Base-by-base conservation (phyloP, 2,113 vertebrate species). In the Trematomus loennbergii region DNA sequence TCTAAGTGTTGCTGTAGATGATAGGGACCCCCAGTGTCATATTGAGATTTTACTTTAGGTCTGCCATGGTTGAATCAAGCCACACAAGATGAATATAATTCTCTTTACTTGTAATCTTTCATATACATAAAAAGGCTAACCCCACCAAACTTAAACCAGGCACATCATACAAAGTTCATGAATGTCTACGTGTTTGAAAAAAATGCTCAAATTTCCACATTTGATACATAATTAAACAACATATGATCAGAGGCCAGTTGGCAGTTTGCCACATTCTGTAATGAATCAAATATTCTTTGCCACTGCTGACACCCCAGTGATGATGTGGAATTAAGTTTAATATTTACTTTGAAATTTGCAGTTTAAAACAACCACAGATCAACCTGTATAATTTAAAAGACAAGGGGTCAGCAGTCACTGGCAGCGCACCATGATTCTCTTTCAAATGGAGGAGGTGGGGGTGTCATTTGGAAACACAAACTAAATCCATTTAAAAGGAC, bases 311-410 rank as follows among this genome's bases (percentile, higher is more conserved):
- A 59, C 79, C 79, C 49, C 62, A 68, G 64, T 87, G 85, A 86
- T 83, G 71, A 81, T 78, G 75, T 52, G 72, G 84, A 81, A 89
- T 87, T 53, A 82, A 83, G 75, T 82, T 84, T 45, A 82, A 82
- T 90, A 81, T 90, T 88, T 82, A 61, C 72, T 90, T 85, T 83
- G 72, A 90, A 88, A 77, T 60, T 5, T 77, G 29, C 54, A 74
- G 64, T 85, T 73, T 82, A 8, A 53, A 91, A 89, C 78, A 84
- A 79, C 33, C 74, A 63, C 73, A 81, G 80, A 91, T 91, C 82
- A 89, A 91, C 80, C 85, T 82, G 79, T 63, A 64, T 62, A 74
- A 89, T 92, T 91, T 87, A 75, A 91, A 88, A 88, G 86, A 87
- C 75, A 68, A 68, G 72, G 69, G 85, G 13, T 57, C 84, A 64